A percentile compares a stretch with the other conserved stretches of the same genome.
Evolutionary conservation across 2,113 vertebrate species (phyloP).

Genomic region (Rutilus rutilus): DNA sequence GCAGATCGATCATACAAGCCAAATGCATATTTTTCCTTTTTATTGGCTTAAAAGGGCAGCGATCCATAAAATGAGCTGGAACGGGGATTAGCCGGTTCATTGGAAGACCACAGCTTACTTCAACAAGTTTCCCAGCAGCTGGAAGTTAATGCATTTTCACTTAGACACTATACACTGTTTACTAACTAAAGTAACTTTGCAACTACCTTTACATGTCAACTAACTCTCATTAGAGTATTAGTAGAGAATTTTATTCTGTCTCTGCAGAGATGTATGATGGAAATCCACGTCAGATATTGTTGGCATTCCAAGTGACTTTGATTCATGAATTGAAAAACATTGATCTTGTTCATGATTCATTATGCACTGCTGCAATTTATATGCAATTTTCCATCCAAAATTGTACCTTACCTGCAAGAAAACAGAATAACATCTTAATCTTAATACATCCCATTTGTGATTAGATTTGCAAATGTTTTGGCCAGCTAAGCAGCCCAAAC

Average conservation of each 20-base stretch:
- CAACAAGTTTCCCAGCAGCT: neutral
- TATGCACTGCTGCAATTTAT: neutral
- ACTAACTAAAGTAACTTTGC: too few species aligned
- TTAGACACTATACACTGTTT: too few species aligned
- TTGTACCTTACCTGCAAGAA: neutral
- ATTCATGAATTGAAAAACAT: neutral
- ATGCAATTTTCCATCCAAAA: neutral
- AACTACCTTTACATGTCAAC: too few species aligned
- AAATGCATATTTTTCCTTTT: conserved; percentile 2
- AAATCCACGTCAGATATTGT: neutral
- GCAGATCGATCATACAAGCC: neutral
- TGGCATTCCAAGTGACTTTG: neutral
- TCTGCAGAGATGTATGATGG: neutral
- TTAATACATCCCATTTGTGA: neutral
- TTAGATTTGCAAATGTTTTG: neutral
- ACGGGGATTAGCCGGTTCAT: neutral
- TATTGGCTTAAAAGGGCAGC: neutral
- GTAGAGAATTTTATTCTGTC: too few species aligned
- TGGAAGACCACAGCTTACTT: neutral
- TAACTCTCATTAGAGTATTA: too few species aligned
- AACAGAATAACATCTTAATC: neutral
- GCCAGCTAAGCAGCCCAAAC: neutral
- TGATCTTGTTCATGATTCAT: neutral
- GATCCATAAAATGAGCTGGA: neutral
- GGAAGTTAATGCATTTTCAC: neutral